phyloP scores from a whole-genome alignment of 2,113 vertebrate genomes.

The Indicator maculatus region DNA sequence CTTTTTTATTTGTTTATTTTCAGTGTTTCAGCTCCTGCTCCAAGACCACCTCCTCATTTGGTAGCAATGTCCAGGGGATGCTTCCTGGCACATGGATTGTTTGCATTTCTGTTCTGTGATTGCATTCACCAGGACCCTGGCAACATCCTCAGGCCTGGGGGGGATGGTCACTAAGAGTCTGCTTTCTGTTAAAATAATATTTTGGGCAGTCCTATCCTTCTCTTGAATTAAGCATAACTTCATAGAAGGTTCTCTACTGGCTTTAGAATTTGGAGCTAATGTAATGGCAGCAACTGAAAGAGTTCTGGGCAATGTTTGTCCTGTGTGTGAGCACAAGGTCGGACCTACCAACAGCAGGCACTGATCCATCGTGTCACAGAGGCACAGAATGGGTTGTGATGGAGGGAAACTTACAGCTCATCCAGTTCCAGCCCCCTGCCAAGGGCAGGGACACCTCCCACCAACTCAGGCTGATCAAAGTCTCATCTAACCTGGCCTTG shows the following conservation, averaged over 20 bases:
- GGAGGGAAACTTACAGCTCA: too few species aligned
- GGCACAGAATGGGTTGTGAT: too few species aligned
- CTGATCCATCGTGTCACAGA: too few species aligned
- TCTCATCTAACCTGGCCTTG: too few species aligned
- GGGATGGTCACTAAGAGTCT: conserved; percentile 24
- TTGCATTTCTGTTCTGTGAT: conserved; percentile 31
- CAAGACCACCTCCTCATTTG: not conserved
- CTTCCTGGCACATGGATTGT: conserved; percentile 12
- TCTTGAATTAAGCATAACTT: conserved; percentile 43
- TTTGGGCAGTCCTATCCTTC: conserved; percentile 39
- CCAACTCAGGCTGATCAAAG: too few species aligned
- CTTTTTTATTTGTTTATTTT: not conserved
- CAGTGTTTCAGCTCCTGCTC: not conserved
- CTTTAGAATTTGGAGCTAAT: conserved; percentile 6
- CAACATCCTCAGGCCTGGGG: not conserved
- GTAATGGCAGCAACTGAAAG: conserved; percentile 43
- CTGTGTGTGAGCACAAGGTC: not conserved
- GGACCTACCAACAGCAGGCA: not conserved
- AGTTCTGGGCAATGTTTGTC: conserved; percentile 24
- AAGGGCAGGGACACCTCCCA: too few species aligned
- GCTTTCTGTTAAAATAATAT: conserved; percentile 1
- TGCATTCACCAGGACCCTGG: not conserved
- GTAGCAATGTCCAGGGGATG: not conserved
- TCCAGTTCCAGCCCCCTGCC: too few species aligned
- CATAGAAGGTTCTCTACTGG: conserved; percentile 18